phyloP scores from a whole-genome alignment of 2,797 vertebrate species.

The Saxicola maurus region DNA sequence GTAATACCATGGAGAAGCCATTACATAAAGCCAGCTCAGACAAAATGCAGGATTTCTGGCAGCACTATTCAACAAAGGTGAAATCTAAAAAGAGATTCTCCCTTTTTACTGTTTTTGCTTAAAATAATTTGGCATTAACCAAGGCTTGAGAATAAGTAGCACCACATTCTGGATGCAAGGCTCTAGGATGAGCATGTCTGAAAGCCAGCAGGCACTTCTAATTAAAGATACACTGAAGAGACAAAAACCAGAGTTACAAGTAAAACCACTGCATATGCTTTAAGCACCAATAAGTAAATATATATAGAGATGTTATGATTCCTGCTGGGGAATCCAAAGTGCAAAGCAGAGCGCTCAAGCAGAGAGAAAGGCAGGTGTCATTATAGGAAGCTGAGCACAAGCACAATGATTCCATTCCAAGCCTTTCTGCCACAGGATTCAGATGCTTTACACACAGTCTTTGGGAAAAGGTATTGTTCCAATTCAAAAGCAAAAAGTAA shows the following conservation, averaged over 20 bases:
- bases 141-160: constrained; percentile 24
- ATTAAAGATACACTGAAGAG: not conserved
- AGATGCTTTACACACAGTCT: not conserved
- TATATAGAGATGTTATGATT: not conserved
- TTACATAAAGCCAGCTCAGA: constrained; percentile 10
- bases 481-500: constrained; percentile 14
- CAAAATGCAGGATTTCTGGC: not conserved
- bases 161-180: constrained; percentile 18
- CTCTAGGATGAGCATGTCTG: not conserved
- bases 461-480: not conserved
- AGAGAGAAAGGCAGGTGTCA: constrained; percentile 13
- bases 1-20: not conserved
- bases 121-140: constrained; percentile 10
- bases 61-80: not conserved
- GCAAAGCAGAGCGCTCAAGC: constrained; percentile 38
- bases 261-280: not conserved
- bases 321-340: not conserved
- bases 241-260: not conserved
- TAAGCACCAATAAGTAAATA: constrained; percentile 7
- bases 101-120: constrained; percentile 11
- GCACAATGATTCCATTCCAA: constrained; percentile 9
- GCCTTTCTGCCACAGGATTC: constrained; percentile 9
- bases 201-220: constrained; percentile 42
- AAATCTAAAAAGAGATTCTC: not conserved
- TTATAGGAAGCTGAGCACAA: not conserved